These are phyloP conservation scores for Cirrhinus mrigala DNA, from an alignment of 2,797 vertebrate genomes.

Conservation along the genomic window DNA sequence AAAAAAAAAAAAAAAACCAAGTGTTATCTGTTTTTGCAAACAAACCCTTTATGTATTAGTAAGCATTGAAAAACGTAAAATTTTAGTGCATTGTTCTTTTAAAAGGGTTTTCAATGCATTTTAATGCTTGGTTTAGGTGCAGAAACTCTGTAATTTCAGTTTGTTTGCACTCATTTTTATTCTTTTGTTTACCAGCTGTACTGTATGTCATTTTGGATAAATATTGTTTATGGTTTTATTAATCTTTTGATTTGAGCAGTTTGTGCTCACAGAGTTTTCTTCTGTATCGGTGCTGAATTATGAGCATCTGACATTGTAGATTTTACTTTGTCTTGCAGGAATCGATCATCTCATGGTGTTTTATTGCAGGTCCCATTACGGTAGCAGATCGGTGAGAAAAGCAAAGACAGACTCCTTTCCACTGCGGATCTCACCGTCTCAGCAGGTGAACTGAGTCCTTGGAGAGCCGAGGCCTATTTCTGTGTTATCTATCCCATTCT, in stretches of 20 bases:
- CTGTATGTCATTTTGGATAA: not conserved
- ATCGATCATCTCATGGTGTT: not conserved
- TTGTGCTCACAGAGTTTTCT: not conserved
- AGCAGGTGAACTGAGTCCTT: not conserved
- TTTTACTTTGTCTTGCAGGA: not conserved
- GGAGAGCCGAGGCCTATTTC: not conserved
- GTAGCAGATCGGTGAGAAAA: conserved; percentile 1
- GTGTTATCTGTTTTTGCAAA: too few relatives aligned
- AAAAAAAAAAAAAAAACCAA: too few relatives aligned
- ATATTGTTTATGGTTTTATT: not conserved
- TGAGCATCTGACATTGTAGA: not conserved
- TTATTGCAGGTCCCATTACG: not conserved
- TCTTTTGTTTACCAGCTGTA: not conserved
- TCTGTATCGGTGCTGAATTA: not conserved
- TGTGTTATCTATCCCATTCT: not conserved
- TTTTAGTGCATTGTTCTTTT: not conserved
- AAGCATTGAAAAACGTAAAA: not conserved
- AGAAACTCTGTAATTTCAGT: not conserved
- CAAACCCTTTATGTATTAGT: not conserved
- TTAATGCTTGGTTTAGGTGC: not conserved
- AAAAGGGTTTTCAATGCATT: not conserved
- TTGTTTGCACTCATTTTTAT: not conserved
- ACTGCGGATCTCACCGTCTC: not conserved
- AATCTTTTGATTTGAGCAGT: not conserved
- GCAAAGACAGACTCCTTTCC: not conserved